phyloP scores from a whole-genome alignment of 2,113 vertebrate species.

The Tyrannus savana region DNA sequence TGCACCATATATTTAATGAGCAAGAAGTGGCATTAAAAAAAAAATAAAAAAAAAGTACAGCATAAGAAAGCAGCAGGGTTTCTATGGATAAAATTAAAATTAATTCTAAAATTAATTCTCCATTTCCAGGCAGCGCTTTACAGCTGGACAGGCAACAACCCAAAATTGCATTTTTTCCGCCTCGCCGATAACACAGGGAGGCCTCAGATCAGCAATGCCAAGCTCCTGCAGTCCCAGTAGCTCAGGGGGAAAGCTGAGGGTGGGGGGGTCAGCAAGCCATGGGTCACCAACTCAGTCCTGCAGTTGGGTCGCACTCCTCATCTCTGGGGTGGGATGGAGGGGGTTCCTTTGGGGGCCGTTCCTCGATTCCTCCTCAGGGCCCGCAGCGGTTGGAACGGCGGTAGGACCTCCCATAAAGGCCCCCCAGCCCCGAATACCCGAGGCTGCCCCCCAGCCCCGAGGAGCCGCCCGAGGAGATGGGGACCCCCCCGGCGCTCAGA shows the following conservation, averaged over 20 bases:
- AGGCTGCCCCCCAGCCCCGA: not conserved
- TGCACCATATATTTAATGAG: conserved; percentile 39
- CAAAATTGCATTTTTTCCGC: not conserved
- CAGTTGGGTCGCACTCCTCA: not conserved
- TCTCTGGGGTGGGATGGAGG: not conserved
- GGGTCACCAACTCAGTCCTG: not conserved
- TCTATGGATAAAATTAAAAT: not conserved
- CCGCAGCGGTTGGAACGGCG: conserved; percentile 24
- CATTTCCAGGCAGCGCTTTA: not conserved
- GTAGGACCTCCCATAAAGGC: not conserved
- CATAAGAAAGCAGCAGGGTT: not conserved
- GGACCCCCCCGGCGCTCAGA: not conserved
- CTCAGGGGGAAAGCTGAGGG: not conserved
- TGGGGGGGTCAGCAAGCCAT: not conserved
- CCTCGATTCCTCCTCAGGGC: not conserved
- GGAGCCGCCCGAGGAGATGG: not conserved
- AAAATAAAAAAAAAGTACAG: not conserved
- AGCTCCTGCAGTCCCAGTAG: not conserved
- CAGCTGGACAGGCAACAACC: not conserved
- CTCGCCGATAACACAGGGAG: not conserved
- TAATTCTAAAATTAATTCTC: not conserved
- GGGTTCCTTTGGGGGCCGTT: not conserved
- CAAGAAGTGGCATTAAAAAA: not conserved
- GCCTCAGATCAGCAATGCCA: not conserved
- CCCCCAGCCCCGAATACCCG: not conserved